Evolutionary conservation across 2,113 vertebrate species (phyloP).

Genomic region (Bucco capensis): DNA sequence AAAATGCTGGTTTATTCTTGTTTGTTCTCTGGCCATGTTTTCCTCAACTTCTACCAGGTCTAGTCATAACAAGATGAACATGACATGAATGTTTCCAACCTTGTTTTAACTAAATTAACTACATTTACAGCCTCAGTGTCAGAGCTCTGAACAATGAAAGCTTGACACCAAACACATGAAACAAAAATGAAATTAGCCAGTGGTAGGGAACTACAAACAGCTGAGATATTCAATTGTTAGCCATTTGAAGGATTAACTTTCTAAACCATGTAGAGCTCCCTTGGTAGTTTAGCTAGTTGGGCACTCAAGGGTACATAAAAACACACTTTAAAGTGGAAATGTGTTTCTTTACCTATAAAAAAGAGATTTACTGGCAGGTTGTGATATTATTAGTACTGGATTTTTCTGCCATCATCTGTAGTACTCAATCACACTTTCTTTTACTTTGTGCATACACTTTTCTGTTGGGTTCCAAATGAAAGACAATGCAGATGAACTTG

Average conservation of each 20-base stretch:
- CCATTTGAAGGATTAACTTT: slow-evolving; percentile 85
- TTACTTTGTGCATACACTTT: slow-evolving; percentile 27
- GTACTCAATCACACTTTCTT: slow-evolving; percentile 69
- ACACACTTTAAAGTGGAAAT: slow-evolving; percentile 77
- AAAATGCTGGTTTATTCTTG: not conserved
- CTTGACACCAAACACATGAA: slow-evolving; percentile 72
- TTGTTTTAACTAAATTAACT: slow-evolving; percentile 77
- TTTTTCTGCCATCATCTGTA: slow-evolving; percentile 60
- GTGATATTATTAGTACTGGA: slow-evolving; percentile 77
- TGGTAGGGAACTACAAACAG: slow-evolving; percentile 76
- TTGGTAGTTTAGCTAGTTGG: slow-evolving; percentile 77
- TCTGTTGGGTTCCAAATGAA: slow-evolving; percentile 22
- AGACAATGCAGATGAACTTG: not conserved
- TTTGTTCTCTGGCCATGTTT: not conserved
- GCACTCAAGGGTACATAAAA: slow-evolving; percentile 80
- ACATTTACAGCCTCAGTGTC: slow-evolving; percentile 69
- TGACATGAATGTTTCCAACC: slow-evolving; percentile 40
- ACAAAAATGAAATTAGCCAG: slow-evolving; percentile 81
- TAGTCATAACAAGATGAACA: slow-evolving; percentile 30
- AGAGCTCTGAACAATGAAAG: slow-evolving; percentile 69
- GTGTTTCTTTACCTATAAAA: slow-evolving; percentile 79
- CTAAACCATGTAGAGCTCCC: slow-evolving; percentile 80
- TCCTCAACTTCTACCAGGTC: slow-evolving; percentile 27
- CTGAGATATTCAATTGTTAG: slow-evolving; percentile 78
- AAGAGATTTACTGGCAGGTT: slow-evolving; percentile 74